These are phyloP conservation scores for Cataglyphis hispanica DNA, from an alignment of 1,140 invertebrate species.

Conservation along the genomic window DNA sequence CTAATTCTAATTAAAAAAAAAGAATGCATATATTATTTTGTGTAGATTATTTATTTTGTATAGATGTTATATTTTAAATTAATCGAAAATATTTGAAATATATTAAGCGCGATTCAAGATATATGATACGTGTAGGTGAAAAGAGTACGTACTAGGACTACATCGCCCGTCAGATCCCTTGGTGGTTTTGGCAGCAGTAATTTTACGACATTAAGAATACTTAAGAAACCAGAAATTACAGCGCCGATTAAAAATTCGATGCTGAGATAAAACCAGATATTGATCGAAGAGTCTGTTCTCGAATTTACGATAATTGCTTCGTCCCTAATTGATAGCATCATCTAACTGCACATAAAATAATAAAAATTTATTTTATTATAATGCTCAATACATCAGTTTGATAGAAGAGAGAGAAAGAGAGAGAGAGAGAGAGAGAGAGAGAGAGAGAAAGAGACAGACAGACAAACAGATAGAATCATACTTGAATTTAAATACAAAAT, in stretches of 20 bases:
- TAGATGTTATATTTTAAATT: neutral
- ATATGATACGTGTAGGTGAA: neutral
- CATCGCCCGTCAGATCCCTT: conserved; percentile 79
- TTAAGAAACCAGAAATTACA: conserved; percentile 73
- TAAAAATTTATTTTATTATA: neutral
- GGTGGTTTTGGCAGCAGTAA: conserved; percentile 82
- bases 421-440: too few relatives aligned
- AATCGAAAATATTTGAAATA: neutral
- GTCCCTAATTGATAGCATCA: conserved; percentile 76
- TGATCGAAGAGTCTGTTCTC: conserved; percentile 68
- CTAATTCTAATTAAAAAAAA: neutral
- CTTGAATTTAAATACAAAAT: neutral
- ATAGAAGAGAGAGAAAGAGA: neutral
- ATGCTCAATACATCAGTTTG: neutral
- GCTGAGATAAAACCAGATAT: conserved; percentile 79
- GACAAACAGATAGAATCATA: too few relatives aligned
- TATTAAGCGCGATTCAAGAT: neutral
- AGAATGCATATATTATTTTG: neutral
- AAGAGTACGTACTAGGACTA: conserved; percentile 80
- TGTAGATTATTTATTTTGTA: too few relatives aligned
- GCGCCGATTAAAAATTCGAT: conserved; percentile 79
- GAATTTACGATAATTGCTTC: conserved; percentile 60
- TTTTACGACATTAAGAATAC: conserved; percentile 77
- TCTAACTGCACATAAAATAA: conserved; percentile 68
- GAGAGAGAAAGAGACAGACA: neutral